Evolutionary conservation across 1,140 invertebrate genomes (phyloP), one percentile per base, ranked within the genome.

Genomic region (Lasioglossum albipes): DNA sequence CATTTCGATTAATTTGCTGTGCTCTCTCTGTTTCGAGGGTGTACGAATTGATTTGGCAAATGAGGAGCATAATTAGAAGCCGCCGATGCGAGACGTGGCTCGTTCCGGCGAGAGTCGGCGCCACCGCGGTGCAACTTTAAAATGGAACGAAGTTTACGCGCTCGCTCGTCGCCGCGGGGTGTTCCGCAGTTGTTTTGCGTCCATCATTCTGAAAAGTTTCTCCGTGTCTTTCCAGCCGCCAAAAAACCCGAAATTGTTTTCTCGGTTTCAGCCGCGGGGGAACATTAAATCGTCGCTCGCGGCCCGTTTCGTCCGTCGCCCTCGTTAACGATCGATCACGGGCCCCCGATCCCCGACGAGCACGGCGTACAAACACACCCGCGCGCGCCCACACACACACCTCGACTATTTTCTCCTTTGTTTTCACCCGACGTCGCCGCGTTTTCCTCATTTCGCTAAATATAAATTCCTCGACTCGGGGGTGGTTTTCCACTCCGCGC

Each of bases 171-270:
- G 42, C 27, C 20, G 1, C 52, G 18, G 16, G 12, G 36, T 45
- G 2, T 1, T 54, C 13, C 64, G 22, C 72, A 74, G 76, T 84
- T 84, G 67, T 65, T 54, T 80, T 70, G 75, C 71, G 70, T 79
- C 36, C 75, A 79, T 84, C 81, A 79, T 72, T 16, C 69, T 59
- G 16, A 36, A 22, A 61, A 78, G 74, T 78, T 69, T 64, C 22
- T 49, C 61, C 20, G 20, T 27, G 54, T 45, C 41, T 36, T 36
- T 61, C 65, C 22, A 67, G 27, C 22, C 68, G 67, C 57, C 57
- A 77, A 77, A 59, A 77, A 71, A 13, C n/a, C 54, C 4, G 52
- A 62, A 70, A 70, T 64, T 59, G 57, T 59, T 59, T 59, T n/a
- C 57, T 77, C 42, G 45, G 67, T 77, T 49, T 52, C n/a, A 49